Evolutionary conservation across 2,888 invertebrate species (phyloP), one percentile per base, ranked within the genome.

Genomic region (Monoplex corrugatus): DNA sequence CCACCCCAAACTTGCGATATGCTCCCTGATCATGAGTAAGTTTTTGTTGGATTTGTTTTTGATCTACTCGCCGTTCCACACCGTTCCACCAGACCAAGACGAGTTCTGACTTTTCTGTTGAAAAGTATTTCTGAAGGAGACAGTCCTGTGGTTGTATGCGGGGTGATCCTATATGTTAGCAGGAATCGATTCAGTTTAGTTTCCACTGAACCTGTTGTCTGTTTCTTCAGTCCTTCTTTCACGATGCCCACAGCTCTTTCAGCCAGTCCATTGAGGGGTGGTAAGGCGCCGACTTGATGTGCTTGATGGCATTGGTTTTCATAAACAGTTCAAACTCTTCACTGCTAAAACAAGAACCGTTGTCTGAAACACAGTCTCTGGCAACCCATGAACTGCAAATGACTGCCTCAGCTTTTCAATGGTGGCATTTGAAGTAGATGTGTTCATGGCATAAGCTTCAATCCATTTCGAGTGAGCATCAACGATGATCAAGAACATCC

Each of bases 231-330:
- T 68, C 63, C 63, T 0, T 75, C 75, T 38, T 75, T 35, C 38
- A 75, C 75, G 43, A 13, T 80, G 16, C 28, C 23, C 80, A 80
- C 80, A 40, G 80, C 80, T 40, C 43, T 40, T 43, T 80, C 80
- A 80, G 80, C 80, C 80, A 80, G 80, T 23, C 80, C 43, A 43
- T 80, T 80, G 43, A 80, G 3, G 80, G 43, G 43, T 40, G 92
- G 68, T 93, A 93, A 2, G 93, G 93, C 28, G 91, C 89, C 23
- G 80, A 87, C 13, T 50, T 68, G 10, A 84, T 87, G 72, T 93
- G 91, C 6, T 50, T 68, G 45, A 92, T 93, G 13, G 90, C 90
- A 86, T 90, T 90, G 19, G 57, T 40, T 44, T 72, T 72, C 32
- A 89, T 75, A 86, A 92, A 92, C 16, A 35, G 10, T 57, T 90